Evolutionary conservation across 2,113 vertebrate genomes (phyloP).

Genomic region (Campylomormyrus numenius): DNA sequence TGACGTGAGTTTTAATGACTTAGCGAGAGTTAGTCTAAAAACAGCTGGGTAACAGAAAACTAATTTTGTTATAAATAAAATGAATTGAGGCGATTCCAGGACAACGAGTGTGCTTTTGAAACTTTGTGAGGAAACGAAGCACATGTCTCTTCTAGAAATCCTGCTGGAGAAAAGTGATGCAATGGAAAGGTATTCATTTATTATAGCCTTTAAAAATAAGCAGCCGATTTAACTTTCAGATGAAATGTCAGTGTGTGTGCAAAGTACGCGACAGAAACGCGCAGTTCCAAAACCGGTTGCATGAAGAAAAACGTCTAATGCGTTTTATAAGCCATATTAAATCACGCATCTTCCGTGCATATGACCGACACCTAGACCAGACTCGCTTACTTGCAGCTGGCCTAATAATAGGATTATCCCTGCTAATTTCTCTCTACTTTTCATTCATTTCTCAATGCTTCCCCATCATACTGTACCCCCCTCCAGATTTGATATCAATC

Average conservation of each 20-base stretch:
- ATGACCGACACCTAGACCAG: background rate
- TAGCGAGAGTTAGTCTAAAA: background rate
- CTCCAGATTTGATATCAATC: constrained; percentile 70
- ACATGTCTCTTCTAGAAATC: background rate
- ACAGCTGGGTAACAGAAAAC: background rate
- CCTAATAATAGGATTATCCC: background rate
- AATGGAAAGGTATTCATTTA: background rate
- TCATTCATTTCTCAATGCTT: background rate
- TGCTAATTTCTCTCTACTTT: background rate
- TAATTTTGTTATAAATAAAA: background rate
- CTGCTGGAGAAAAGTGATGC: background rate
- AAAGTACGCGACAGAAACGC: background rate
- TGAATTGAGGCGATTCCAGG: background rate
- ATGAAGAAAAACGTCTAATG: background rate
- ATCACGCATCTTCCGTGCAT: background rate
- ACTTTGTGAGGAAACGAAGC: background rate
- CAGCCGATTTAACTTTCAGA: background rate
- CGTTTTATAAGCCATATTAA: background rate
- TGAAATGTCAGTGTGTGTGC: background rate
- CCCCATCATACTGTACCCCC: constrained; percentile 9
- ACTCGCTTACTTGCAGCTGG: background rate
- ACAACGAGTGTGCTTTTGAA: background rate
- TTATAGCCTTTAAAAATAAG: background rate
- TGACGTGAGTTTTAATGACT: background rate
- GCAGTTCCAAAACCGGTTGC: background rate